Percentiles rank a stretch among this genome's conserved stretches.
phyloP scores from a whole-genome alignment of 2,888 invertebrate genomes.

The Allolobophora icterica region DNA sequence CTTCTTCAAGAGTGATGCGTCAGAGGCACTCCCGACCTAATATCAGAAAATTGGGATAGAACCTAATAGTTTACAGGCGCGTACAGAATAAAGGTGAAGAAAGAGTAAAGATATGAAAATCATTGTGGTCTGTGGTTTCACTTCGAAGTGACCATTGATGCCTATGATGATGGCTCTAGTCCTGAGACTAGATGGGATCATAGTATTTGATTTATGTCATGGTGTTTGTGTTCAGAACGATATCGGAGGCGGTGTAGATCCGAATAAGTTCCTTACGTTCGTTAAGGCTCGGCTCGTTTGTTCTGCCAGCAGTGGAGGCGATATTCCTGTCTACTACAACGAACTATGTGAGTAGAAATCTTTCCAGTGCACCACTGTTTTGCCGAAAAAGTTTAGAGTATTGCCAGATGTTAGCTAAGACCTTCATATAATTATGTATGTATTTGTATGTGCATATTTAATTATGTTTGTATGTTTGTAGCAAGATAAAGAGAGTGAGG shows the following conservation, averaged over 20 bases:
- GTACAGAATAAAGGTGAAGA: too few relatives aligned
- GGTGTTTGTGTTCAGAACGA: background rate
- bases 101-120: background rate
- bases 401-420: background rate
- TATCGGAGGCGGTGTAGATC: background rate
- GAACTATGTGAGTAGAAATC: background rate
- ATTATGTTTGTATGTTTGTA: background rate
- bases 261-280: conserved; percentile 5
- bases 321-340: conserved; percentile 10
- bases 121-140: background rate
- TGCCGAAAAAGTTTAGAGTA: background rate
- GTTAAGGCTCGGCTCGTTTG: background rate
- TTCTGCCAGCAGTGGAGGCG: background rate
- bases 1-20: too few relatives aligned
- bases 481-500: too few relatives aligned
- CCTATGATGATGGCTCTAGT: background rate
- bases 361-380: background rate
- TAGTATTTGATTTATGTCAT: background rate
- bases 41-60: too few relatives aligned
- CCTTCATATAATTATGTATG: background rate
- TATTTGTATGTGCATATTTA: background rate
- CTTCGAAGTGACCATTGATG: background rate
- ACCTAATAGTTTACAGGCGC: too few relatives aligned
- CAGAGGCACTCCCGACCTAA: too few relatives aligned
- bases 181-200: background rate